These are phyloP conservation scores for Apis dorsata DNA, from an alignment of 1,140 invertebrate genomes.

Conservation along the genomic window DNA sequence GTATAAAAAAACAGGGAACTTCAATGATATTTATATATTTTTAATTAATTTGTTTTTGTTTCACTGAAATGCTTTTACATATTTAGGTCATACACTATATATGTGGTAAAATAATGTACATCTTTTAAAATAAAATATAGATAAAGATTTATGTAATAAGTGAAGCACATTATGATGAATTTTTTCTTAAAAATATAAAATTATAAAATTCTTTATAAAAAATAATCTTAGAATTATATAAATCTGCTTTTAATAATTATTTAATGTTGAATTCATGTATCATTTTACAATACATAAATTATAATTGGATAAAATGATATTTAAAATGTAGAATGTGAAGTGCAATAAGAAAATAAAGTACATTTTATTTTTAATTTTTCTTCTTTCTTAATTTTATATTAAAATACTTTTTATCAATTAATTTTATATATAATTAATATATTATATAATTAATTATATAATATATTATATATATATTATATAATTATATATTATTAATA, in stretches of 20 bases:
- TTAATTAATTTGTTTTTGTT: slow-evolving; percentile 27
- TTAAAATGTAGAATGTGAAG: slow-evolving; percentile 34
- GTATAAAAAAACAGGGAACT: slow-evolving; percentile 28
- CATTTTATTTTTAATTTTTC: slow-evolving; percentile 49
- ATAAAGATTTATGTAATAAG: slow-evolving; percentile 27
- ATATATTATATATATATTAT: no score
- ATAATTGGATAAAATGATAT: slow-evolving; percentile 8
- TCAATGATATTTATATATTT: slow-evolving; percentile 43
- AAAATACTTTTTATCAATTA: neutral
- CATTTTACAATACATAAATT: slow-evolving; percentile 9
- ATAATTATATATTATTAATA: no score
- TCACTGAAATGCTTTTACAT: slow-evolving; percentile 14
- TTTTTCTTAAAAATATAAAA: neutral
- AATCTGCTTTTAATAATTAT: neutral
- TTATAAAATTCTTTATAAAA: slow-evolving; percentile 32
- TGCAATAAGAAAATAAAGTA: slow-evolving; percentile 52
- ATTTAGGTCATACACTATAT: slow-evolving; percentile 31
- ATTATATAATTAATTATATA: no score
- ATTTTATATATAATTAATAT: no score
- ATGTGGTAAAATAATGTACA: slow-evolving; percentile 30
- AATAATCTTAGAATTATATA: slow-evolving; percentile 13
- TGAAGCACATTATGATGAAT: neutral
- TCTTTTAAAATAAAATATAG: slow-evolving; percentile 38
- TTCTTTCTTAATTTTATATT: slow-evolving; percentile 29
- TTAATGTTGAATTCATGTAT: slow-evolving; percentile 18